Conservation (phyloP, 1,140 invertebrate species). For the Diachasma alloeum region DNA sequence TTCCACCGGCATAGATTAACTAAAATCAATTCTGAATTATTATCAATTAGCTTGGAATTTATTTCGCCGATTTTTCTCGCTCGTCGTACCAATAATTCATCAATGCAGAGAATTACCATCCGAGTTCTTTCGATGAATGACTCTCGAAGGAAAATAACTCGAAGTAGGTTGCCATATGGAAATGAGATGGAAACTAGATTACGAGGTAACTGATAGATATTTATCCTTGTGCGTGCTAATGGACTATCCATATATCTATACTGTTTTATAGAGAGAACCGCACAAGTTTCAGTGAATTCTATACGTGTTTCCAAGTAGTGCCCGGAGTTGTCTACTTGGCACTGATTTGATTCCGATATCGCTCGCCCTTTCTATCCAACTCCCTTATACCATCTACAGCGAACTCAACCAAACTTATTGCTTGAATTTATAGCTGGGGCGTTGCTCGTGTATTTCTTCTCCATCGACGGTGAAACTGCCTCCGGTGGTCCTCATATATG, state of each 20-base stretch:
- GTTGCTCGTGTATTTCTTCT: constrained; percentile 18
- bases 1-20: background rate
- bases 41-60: background rate
- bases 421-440: constrained; percentile 29
- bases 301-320: constrained; percentile 24
- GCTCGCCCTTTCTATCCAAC: constrained; percentile 6
- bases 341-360: constrained; percentile 37
- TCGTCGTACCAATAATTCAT: background rate
- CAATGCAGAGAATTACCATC: background rate
- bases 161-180: background rate
- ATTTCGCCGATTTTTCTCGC: background rate
- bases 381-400: background rate
- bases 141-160: background rate
- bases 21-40: background rate
- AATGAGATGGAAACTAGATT: background rate
- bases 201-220: constrained; percentile 9
- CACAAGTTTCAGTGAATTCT: constrained; percentile 24
- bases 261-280: constrained; percentile 19
- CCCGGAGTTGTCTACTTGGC: constrained; percentile 29
- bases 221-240: constrained; percentile 11
- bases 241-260: constrained; percentile 4
- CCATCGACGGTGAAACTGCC: constrained; percentile 11
- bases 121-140: background rate
- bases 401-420: constrained; percentile 30
- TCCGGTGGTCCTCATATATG: constrained; percentile 9